Percentiles rank a stretch among this genome's conserved stretches.
Evolutionary conservation across 2,888 invertebrate species (phyloP).

Genomic region (Agonopterix alstromeriana): DNA sequence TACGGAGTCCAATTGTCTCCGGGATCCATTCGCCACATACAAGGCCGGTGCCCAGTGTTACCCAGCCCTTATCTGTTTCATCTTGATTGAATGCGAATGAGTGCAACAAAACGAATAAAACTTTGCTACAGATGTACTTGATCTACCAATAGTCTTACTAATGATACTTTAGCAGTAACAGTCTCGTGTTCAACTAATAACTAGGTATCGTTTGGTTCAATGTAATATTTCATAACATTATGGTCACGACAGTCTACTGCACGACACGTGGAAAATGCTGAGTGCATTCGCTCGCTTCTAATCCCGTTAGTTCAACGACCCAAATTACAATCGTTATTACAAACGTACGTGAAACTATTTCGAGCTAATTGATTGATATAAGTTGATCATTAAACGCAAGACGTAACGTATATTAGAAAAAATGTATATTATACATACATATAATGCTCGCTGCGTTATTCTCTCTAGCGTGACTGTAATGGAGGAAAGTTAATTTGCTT

Average conservation of each 20-base stretch:
- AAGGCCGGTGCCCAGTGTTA: neutral
- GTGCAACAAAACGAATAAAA: no score
- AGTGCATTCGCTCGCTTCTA: conserved; percentile 29
- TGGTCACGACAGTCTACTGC: conserved; percentile 26
- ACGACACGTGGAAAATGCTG: conserved; percentile 31
- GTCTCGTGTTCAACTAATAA: no score
- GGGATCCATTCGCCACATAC: neutral
- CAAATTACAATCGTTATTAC: conserved; percentile 40
- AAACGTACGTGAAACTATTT: conserved; percentile 46
- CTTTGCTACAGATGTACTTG: no score
- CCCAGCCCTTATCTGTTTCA: no score
- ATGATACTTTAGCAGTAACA: no score
- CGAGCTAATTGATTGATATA: conserved; percentile 39
- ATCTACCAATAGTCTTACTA: no score
- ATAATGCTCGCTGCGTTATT: conserved; percentile 37
- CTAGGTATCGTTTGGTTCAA: neutral
- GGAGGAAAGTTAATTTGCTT: conserved; percentile 56
- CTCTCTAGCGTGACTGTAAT: conserved; percentile 60
- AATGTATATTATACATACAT: conserved; percentile 23
- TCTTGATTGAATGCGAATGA: no score
- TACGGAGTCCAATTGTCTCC: conserved; percentile 12
- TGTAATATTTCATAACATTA: conserved; percentile 22
- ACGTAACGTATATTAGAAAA: conserved; percentile 39
- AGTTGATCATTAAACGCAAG: conserved; percentile 32
- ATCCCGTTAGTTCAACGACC: conserved; percentile 64